A percentile compares a stretch with the other conserved stretches of the same genome.
These are phyloP conservation scores for Anhinga anhinga DNA, from an alignment of 2,113 vertebrate species.

Conservation along the genomic window DNA sequence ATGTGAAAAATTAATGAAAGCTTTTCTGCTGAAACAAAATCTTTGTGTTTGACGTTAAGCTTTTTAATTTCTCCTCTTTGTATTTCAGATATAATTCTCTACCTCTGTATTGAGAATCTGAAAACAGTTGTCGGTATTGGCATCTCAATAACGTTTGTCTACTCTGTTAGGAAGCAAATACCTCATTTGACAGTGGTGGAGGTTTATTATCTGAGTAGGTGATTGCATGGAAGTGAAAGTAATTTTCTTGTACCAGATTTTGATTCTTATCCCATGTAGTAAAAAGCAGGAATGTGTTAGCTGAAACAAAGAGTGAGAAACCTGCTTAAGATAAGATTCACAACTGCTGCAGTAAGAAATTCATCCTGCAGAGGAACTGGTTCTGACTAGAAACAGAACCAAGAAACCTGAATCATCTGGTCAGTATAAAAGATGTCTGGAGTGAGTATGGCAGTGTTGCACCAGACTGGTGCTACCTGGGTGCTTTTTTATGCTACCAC, in stretches of 20 bases:
- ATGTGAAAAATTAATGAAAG: not conserved
- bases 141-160: not conserved
- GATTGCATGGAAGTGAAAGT: not conserved
- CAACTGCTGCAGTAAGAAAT: not conserved
- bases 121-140: not conserved
- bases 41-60: not conserved
- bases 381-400: not conserved
- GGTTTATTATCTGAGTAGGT: not conserved
- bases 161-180: not conserved
- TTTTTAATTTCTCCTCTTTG: not conserved
- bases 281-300: not conserved
- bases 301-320: not conserved
- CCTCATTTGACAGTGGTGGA: not conserved
- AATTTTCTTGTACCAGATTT: not conserved
- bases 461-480: not conserved
- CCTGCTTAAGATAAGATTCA: fast-evolving
- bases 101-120: not conserved
- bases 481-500: not conserved
- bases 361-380: not conserved
- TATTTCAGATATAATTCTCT: not conserved
- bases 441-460: not conserved
- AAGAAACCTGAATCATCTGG: not conserved
- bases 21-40: not conserved
- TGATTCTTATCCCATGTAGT: not conserved
- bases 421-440: not conserved